Evolutionary conservation across 2,888 invertebrate genomes (phyloP), one percentile per base, ranked within the genome.

Genomic region (Leucozona laternaria): DNA sequence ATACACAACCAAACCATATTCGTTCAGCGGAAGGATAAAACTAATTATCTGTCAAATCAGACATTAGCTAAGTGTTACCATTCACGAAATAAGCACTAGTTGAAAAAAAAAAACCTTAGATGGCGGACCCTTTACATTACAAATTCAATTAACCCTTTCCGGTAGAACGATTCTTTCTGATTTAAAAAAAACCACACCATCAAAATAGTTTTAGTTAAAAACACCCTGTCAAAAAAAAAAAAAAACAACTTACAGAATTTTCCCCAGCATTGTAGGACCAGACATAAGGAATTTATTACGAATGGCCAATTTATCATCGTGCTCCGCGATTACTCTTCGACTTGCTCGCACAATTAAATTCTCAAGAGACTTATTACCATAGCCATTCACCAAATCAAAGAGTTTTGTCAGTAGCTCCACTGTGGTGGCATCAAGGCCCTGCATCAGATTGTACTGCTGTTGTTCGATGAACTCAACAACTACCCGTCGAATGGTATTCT

Each of bases 331-430:
- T 73, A 81, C 78, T 68, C 85, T 72, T 2, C 85, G 68, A 78
- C 80, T 85, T 17, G 77, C 68, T 62, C 78, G 85, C 68, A 80
- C 85, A 85, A 85, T 81, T 85, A 85, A 43, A 77, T 78, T 78
- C 80, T 81, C 80, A 78, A 85, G 80, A 37, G 80, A 80, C 80
- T 68, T 85, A 81, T 85, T 85, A 73, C 80, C 80, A 80, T 85
- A 73, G 37, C 43, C 77, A 78, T 85, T 70, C 62, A 81, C 77
- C 55, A 70, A 70, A 78, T 85, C 85, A 73, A 85, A 85, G 77
- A 85, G 85, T 70, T 50, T 80, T 70, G 80, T 81, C 68, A 85
- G 85, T 62, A 85, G 77, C 73, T 85, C 77, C 73, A 81, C 80
- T 80, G 70, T 70, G 62, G 50, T 77, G 57, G 62, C 70, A 78